A percentile compares a stretch with the other conserved stretches of the same genome.
Evolutionary conservation across 2,797 vertebrate species (phyloP).

Genomic region (Falco biarmicus): DNA sequence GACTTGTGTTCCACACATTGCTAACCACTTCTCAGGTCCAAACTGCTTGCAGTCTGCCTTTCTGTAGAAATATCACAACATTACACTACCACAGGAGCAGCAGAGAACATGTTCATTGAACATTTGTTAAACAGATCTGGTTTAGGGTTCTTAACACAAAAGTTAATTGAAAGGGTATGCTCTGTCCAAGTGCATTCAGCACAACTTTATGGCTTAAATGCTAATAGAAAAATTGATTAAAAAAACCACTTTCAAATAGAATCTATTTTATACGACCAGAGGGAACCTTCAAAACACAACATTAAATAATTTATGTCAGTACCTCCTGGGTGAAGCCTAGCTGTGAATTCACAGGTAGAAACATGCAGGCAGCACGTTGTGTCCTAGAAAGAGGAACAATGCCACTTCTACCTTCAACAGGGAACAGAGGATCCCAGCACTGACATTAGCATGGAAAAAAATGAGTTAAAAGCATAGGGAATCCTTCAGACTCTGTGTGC

Average conservation of each 20-base stretch:
- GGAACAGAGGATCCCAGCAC: neutral
- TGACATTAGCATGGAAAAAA: neutral
- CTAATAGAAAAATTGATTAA: neutral
- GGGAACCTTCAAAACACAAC: neutral
- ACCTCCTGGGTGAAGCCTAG: neutral
- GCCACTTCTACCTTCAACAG: neutral
- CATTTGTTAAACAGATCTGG: neutral
- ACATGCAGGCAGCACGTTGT: neutral
- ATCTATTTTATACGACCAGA: slow-evolving; percentile 2
- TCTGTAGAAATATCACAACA: neutral
- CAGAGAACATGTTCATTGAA: neutral
- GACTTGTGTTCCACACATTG: slow-evolving; percentile 46
- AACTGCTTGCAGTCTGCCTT: neutral
- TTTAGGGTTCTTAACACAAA: neutral
- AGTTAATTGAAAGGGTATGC: neutral
- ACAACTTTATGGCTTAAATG: neutral
- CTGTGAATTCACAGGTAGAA: neutral
- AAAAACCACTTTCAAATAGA: neutral
- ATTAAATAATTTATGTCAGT: neutral
- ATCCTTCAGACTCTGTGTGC: neutral
- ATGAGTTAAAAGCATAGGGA: neutral
- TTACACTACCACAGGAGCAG: neutral
- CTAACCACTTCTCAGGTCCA: slow-evolving; percentile 5
- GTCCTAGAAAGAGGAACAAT: slow-evolving; percentile 8
- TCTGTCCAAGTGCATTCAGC: neutral